A percentile compares a stretch with the other conserved stretches of the same genome.
Conservation (phyloP, 2,113 vertebrate genomes). For the Suncus etruscus region DNA sequence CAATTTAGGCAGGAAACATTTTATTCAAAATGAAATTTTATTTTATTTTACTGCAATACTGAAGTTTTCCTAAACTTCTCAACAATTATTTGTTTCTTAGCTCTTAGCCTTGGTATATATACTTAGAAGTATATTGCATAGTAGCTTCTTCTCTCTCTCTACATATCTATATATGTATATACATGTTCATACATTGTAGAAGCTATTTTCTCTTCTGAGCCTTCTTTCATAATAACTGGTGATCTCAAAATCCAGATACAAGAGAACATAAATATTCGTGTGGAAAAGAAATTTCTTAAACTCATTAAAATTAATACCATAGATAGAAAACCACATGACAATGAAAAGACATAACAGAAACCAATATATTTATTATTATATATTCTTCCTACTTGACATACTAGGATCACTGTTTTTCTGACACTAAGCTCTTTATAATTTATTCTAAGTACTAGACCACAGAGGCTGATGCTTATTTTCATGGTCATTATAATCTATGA, state of each 20-base stretch:
- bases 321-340: background rate
- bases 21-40: background rate
- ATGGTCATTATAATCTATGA: constrained; percentile 43
- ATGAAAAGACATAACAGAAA: background rate
- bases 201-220: constrained; percentile 13
- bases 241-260: background rate
- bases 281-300: constrained; percentile 17
- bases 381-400: background rate
- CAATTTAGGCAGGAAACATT: background rate
- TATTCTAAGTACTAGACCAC: constrained; percentile 18
- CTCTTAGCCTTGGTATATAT: background rate
- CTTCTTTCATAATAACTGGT: background rate
- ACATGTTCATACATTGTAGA: background rate
- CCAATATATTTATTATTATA: background rate
- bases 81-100: background rate
- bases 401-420: background rate
- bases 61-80: background rate
- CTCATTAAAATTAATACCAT: background rate
- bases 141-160: background rate
- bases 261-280: background rate
- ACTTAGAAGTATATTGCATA: background rate
- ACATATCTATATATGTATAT: too few species aligned
- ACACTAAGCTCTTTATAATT: background rate
- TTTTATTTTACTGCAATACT: background rate
- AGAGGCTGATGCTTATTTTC: constrained; percentile 12